A percentile compares a stretch with the other conserved stretches of the same genome.
Evolutionary conservation across 2,113 vertebrate species (phyloP).

Genomic region (Oreochromis niloticus): DNA sequence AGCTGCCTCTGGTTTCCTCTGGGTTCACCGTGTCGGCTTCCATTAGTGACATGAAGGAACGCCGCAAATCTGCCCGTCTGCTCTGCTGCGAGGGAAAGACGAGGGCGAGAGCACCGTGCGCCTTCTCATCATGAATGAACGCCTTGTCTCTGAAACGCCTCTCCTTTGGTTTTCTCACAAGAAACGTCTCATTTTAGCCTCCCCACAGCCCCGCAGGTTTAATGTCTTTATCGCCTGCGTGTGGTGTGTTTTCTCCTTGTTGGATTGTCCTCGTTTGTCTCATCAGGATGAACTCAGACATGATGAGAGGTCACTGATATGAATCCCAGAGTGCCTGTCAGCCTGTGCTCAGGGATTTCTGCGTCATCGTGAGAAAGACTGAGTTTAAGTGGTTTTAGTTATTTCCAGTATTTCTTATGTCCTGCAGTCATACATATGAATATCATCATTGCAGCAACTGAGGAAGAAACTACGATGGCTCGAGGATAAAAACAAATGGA

Average conservation of each 20-base stretch:
- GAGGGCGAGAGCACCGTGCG: not conserved
- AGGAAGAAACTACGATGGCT: not conserved
- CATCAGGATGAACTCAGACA: not conserved
- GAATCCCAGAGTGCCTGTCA: not conserved
- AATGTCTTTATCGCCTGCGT: not conserved
- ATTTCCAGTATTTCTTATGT: not conserved
- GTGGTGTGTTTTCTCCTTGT: not conserved
- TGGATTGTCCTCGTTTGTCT: not conserved
- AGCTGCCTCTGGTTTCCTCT: conserved; percentile 25
- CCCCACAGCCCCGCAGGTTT: not conserved
- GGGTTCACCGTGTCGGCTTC: conserved; percentile 13
- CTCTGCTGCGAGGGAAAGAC: not conserved
- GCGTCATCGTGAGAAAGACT: not conserved
- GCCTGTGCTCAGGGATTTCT: not conserved
- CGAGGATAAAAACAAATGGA: not conserved
- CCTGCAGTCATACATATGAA: not conserved
- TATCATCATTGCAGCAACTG: not conserved
- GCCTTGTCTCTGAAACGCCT: not conserved
- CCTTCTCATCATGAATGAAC: not conserved
- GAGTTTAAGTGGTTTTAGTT: not conserved
- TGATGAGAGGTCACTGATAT: not conserved
- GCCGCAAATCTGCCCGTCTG: not conserved
- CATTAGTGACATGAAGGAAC: conserved; percentile 48
- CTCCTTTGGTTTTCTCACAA: not conserved
- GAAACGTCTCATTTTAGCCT: not conserved